These are phyloP conservation scores for Helicolenus hilgendorfi DNA, from an alignment of 2,797 vertebrate genomes.

Conservation along the genomic window DNA sequence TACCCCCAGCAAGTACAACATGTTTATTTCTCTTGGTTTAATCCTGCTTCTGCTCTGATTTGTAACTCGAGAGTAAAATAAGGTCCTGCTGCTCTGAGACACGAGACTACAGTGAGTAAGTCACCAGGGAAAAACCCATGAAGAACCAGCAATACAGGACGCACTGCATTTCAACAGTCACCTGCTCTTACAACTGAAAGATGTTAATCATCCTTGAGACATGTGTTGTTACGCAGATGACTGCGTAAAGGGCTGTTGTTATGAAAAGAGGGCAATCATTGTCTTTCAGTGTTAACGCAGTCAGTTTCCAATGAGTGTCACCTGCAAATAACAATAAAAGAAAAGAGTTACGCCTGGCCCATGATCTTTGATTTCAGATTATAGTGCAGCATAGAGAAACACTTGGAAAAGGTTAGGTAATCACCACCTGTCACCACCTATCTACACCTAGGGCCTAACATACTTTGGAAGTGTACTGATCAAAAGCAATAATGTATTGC, in stretches of 20 bases:
- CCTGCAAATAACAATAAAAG: neutral
- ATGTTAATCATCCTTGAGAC: neutral
- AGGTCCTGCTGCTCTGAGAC: conserved; percentile 3
- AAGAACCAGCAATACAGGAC: conserved; percentile 68
- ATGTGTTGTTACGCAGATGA: conserved; percentile 3
- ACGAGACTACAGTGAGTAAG: neutral
- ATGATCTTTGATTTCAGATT: neutral
- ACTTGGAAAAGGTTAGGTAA: neutral
- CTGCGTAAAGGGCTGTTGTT: conserved; percentile 12
- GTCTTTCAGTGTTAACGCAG: neutral
- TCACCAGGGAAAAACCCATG: neutral
- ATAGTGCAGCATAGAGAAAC: neutral
- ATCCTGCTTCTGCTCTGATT: neutral
- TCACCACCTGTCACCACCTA: neutral
- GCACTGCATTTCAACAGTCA: conserved; percentile 36
- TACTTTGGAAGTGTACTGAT: neutral
- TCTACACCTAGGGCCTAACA: neutral
- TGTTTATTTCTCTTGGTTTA: conserved; percentile 48
- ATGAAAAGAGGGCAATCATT: neutral
- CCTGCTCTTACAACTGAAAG: neutral
- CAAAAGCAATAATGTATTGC: neutral
- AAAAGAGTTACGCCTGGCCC: neutral
- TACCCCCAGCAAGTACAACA: conserved; percentile 84
- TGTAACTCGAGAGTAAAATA: neutral
- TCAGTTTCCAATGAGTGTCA: neutral